phyloP scores from a whole-genome alignment of 2,797 vertebrate species.

The Hemitrygon akajei region DNA sequence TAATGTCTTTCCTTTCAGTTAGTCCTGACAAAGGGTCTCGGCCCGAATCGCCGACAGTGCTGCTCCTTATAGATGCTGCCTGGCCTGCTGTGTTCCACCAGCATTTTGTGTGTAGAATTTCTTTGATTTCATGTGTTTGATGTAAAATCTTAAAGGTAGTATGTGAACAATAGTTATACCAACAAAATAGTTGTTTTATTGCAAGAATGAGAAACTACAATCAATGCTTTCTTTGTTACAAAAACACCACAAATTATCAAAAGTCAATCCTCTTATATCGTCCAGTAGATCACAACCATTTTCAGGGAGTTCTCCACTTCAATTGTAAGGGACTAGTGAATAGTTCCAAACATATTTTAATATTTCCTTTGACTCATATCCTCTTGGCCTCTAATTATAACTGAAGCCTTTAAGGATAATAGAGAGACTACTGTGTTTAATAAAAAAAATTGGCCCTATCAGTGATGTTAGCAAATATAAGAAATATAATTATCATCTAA shows the following conservation, averaged over 20 bases:
- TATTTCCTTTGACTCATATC: slow-evolving; percentile 8
- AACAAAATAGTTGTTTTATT: slow-evolving; percentile 6
- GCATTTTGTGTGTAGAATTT: too few species aligned
- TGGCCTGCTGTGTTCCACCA: too few species aligned
- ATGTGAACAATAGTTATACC: not conserved
- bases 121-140: slow-evolving; percentile 10
- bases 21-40: too few species aligned
- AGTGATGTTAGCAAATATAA: not conserved
- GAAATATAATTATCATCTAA: not conserved
- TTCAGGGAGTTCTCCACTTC: not conserved
- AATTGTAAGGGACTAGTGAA: not conserved
- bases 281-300: not conserved
- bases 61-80: too few species aligned
- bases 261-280: not conserved
- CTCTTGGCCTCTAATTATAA: not conserved
- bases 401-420: not conserved
- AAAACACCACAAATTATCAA: not conserved
- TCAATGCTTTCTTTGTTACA: slow-evolving; percentile 20
- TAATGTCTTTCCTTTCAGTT: too few species aligned
- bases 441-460: not conserved
- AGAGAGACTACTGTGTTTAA: not conserved
- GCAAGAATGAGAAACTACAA: not conserved
- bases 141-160: not conserved
- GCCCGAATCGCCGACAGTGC: too few species aligned
- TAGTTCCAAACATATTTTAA: not conserved